Conservation (phyloP, 64 coral and sea anemone genomes). For the Anthopleura sola region DNA sequence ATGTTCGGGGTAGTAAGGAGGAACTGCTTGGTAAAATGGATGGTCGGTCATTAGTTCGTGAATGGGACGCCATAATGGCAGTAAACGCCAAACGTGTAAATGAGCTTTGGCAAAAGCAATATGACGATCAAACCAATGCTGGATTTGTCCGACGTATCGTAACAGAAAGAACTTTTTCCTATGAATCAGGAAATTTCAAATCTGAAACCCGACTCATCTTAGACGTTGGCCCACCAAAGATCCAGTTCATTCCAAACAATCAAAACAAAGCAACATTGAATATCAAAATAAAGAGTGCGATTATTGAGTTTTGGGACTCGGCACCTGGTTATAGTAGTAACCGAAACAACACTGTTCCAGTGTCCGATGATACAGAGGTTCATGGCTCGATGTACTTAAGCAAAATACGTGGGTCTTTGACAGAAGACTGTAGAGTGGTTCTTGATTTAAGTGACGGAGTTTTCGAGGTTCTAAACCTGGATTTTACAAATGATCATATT, state of each 20-base stretch:
- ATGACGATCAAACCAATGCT: conserved; percentile 33
- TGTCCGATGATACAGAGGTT: background rate
- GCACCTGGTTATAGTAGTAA: background rate
- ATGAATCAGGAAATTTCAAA: background rate
- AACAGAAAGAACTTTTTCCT: background rate
- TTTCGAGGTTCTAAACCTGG: conserved; percentile 9
- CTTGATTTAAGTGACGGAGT: conserved; percentile 42
- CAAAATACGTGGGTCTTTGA: conserved; percentile 4
- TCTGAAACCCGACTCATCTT: conserved; percentile 22
- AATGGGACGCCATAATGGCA: conserved; percentile 54
- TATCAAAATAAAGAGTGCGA: conserved; percentile 30
- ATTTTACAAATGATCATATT: background rate
- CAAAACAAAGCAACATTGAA: conserved; percentile 43
- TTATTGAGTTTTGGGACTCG: conserved; percentile 13
- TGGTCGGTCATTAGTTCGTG: conserved; percentile 35
- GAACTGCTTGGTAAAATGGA: conserved; percentile 7
- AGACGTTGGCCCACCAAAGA: conserved; percentile 17
- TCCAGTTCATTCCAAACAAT: conserved; percentile 41
- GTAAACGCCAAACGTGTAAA: conserved; percentile 38
- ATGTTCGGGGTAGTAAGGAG: conserved; percentile 29
- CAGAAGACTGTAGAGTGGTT: conserved; percentile 32
- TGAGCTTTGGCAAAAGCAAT: conserved; percentile 40
- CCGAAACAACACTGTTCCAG: conserved; percentile 23
- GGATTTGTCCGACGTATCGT: conserved; percentile 16
- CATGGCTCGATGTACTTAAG: conserved; percentile 27